Evolutionary conservation across 2,113 vertebrate species (phyloP).

Genomic region (Brachirus orientalis): DNA sequence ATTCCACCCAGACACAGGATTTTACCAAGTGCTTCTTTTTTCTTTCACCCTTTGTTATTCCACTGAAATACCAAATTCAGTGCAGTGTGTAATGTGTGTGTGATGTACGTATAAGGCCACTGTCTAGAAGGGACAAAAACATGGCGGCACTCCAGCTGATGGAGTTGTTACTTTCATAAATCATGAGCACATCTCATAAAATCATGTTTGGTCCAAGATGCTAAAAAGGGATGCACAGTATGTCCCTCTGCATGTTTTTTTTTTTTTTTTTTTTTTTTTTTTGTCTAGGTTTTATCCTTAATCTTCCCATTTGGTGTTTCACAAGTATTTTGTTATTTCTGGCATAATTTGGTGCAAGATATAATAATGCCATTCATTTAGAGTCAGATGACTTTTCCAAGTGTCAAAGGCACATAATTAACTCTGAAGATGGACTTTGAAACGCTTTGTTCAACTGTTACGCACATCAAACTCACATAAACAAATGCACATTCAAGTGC

Average conservation of each 20-base stretch:
- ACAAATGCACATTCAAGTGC: conserved; percentile 9
- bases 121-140: conserved; percentile 45
- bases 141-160: conserved; percentile 38
- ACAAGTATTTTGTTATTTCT: conserved; percentile 31
- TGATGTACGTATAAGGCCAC: conserved; percentile 1
- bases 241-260: neutral
- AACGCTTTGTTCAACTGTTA: conserved; percentile 22
- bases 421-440: conserved; percentile 17
- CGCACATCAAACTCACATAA: conserved; percentile 4
- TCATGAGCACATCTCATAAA: conserved; percentile 65
- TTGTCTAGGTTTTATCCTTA: conserved; percentile 64
- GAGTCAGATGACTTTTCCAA: conserved; percentile 49
- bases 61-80: neutral
- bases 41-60: conserved; percentile 18
- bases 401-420: conserved; percentile 51
- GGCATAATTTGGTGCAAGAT: conserved; percentile 40
- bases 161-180: conserved; percentile 57
- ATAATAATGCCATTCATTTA: conserved; percentile 49
- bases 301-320: conserved; percentile 60
- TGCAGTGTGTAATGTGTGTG: conserved; percentile 14
- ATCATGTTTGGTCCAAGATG: conserved; percentile 45
- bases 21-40: conserved; percentile 30
- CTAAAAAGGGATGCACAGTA: conserved; percentile 34
- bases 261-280: neutral
- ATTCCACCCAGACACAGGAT: conserved; percentile 5